Evolutionary conservation across 2,113 vertebrate genomes (phyloP), one percentile per base, ranked within the genome.

Genomic region (Osmerus eperlanus): DNA sequence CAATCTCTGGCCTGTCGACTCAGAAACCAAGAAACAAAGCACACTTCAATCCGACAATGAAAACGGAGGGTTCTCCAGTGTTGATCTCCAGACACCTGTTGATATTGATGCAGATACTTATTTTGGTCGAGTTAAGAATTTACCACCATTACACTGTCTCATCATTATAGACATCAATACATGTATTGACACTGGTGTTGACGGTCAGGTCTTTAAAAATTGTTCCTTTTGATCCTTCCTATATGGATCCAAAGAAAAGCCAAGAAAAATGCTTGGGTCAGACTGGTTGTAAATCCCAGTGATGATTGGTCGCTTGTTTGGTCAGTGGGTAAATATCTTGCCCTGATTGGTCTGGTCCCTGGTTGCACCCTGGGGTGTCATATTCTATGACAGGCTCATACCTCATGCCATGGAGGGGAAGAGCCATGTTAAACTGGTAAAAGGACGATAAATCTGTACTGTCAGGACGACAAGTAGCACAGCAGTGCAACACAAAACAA

Each of bases 1-100:
- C 74, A 74, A 71, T 83, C 80, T 83, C 78, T 78, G 80, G 74
- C 82, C 72, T 71, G 60, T 66, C 70, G 83, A 71, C 77, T 74
- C 64, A 74, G 55, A 52, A 75, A 69, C 29, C 4, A 56, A 74
- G 79, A 16, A n/a, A 61, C 25, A 23, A 28, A 4, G 67, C 71
- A 79, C 66, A 64, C 77, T 65, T 79, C 47, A 60, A 77, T 64
- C 75, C 76, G 56, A 53, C 68, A 62, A 73, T 15, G 18, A 73
- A 67, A 71, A 82, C 70, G 61, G 47, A 71, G 21, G 67, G 73
- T 78, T 73, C 72, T 70, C 80, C 64, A 63, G 66, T 21, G 19
- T 65, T 73, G 73, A 70, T 75, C 67, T 19, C 12, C 64, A 12
- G 19, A 41, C 64, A 18, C 25, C 58, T 60, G 58, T 11, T 23